Evolutionary conservation across 2,797 vertebrate species (phyloP).

Genomic region (Rousettus madagascariensis): DNA sequence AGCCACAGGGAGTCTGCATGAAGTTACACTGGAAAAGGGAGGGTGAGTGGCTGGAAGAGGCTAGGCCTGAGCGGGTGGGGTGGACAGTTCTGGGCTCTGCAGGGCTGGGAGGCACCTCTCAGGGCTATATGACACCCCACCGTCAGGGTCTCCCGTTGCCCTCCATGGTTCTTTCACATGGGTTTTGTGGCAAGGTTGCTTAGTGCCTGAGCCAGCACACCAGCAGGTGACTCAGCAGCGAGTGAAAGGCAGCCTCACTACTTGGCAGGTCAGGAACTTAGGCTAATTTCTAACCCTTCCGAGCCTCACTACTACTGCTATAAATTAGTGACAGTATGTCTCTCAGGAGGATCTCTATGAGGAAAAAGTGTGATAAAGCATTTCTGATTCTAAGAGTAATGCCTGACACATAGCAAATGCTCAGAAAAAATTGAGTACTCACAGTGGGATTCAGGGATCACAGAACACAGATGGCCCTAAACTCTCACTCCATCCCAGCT

Average conservation of each 20-base stretch:
- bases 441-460: neutral
- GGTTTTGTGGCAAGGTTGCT: neutral
- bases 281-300: neutral
- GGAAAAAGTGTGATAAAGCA: neutral
- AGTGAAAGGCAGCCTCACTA: neutral
- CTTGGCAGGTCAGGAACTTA: neutral
- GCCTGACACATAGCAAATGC: neutral
- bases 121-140: neutral
- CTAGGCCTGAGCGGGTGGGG: neutral
- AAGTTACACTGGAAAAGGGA: neutral
- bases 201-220: neutral
- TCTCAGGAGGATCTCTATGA: neutral
- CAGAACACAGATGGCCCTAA: neutral
- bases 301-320: neutral
- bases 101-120: neutral
- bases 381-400: neutral
- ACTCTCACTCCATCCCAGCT: neutral
- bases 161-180: neutral
- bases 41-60: neutral
- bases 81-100: neutral
- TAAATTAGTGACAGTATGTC: no score
- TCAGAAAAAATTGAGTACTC: neutral
- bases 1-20: no score
- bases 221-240: neutral
- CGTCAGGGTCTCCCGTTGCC: neutral